These are phyloP conservation scores for Enteromius paludinosus DNA, from an alignment of 2,797 vertebrate genomes.

Conservation along the genomic window DNA sequence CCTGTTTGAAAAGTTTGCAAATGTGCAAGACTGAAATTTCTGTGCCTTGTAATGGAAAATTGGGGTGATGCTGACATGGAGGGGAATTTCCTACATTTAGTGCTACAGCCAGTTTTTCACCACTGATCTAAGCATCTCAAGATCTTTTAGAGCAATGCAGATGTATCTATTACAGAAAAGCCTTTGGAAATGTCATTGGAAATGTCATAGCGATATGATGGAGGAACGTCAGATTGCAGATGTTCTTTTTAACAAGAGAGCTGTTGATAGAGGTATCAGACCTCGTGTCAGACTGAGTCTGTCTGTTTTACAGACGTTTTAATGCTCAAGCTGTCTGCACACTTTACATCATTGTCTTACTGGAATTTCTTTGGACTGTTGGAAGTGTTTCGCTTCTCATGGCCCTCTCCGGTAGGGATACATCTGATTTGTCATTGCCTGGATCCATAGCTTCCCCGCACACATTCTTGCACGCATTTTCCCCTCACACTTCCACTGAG, in stretches of 20 bases:
- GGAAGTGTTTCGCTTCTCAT: conserved; percentile 1
- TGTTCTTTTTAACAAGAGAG: background rate
- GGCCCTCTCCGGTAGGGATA: background rate
- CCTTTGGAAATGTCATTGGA: background rate
- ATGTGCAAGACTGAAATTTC: background rate
- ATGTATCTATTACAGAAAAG: background rate
- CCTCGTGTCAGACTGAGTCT: conserved; percentile 3
- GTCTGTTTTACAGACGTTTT: background rate
- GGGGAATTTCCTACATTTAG: background rate
- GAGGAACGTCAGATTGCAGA: conserved; percentile 16
- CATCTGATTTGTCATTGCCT: conserved; percentile 41
- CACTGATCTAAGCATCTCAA: background rate
- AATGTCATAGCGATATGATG: conserved; percentile 16
- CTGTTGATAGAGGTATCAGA: conserved; percentile 6
- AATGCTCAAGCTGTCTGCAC: conserved; percentile 2
- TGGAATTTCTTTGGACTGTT: conserved; percentile 9
- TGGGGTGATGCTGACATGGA: conserved; percentile 8
- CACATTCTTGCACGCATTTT: background rate
- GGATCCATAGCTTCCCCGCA: conserved; percentile 21
- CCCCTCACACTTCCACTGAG: conserved; percentile 12
- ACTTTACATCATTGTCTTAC: conserved; percentile 1
- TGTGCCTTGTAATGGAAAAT: conserved; percentile 41
- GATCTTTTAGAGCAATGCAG: background rate
- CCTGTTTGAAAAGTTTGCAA: background rate
- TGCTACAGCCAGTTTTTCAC: background rate